Evolutionary conservation across 2,888 invertebrate species (phyloP).

Genomic region (Macropis europaea): DNA sequence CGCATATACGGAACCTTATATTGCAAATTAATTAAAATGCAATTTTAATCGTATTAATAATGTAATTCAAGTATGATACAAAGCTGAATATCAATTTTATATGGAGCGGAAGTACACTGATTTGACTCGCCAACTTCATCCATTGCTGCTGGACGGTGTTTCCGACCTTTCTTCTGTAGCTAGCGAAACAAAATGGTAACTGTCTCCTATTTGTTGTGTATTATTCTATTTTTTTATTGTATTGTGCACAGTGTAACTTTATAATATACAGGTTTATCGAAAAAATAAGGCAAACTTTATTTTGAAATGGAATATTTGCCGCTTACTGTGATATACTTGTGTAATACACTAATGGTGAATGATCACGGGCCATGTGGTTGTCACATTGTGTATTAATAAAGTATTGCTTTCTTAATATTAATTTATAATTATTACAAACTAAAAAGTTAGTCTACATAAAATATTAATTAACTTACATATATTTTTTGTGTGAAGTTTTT

Average conservation of each 20-base stretch:
- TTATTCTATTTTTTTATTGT: slow-evolving; percentile 8
- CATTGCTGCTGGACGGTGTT: slow-evolving; percentile 1
- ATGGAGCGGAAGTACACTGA: slow-evolving; percentile 36
- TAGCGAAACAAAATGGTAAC: slow-evolving; percentile 69
- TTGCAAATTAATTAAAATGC: not conserved
- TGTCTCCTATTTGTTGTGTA: slow-evolving; percentile 31
- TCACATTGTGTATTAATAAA: not conserved
- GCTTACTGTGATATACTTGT: not conserved
- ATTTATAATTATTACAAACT: not conserved
- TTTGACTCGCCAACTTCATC: slow-evolving; percentile 25
- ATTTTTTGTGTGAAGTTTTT: not conserved
- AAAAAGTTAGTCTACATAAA: not conserved
- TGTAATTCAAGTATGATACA: not conserved
- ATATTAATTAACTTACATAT: not conserved
- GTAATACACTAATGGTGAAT: not conserved
- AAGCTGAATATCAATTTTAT: not conserved
- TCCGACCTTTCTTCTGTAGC: slow-evolving; percentile 65
- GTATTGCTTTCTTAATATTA: not conserved
- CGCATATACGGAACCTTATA: no score
- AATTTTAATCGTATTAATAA: not conserved
- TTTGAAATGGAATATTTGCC: not conserved
- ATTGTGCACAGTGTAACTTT: not conserved
- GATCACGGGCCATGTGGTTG: slow-evolving; percentile 40
- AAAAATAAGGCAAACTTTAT: not conserved
- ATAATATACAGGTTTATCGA: not conserved